Conservation (phyloP, 2,888 invertebrate genomes). For the Pyrrhosoma nymphula region DNA sequence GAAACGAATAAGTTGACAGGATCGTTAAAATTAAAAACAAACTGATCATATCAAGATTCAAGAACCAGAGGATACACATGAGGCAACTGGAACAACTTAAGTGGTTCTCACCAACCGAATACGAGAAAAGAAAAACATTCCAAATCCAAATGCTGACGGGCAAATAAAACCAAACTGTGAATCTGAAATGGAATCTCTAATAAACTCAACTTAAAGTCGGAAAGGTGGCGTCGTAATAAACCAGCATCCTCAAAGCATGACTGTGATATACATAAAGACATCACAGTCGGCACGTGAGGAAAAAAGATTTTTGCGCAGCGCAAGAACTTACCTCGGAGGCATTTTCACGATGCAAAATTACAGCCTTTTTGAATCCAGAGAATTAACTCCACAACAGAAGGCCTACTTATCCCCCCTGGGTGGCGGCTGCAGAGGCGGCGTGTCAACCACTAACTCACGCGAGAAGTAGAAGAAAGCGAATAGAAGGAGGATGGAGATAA, state of each 20-base stretch:
- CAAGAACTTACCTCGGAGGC: neutral
- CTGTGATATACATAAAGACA: neutral
- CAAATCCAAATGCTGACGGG: neutral
- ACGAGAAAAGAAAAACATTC: too few species aligned
- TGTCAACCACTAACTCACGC: slow-evolving; percentile 44
- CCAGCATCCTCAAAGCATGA: neutral
- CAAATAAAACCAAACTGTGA: neutral
- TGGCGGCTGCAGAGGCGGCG: neutral
- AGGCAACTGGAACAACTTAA: neutral
- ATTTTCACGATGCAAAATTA: slow-evolving; percentile 6
- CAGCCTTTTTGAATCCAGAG: neutral
- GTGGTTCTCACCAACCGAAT: too few species aligned
- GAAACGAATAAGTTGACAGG: too few species aligned
- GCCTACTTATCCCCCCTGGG: neutral
- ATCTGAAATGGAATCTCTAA: neutral
- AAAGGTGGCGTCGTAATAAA: neutral
- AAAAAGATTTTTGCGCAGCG: neutral
- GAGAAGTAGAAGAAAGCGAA: neutral
- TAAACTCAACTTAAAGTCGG: neutral
- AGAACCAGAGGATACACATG: too few species aligned
- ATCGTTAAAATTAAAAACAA: too few species aligned
- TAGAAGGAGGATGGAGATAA: neutral
- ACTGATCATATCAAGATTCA: too few species aligned
- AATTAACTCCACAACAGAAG: slow-evolving; percentile 13
- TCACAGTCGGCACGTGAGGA: neutral